These are phyloP conservation scores for Stegostoma tigrinum DNA, from an alignment of 2,113 vertebrate species.

Conservation along the genomic window DNA sequence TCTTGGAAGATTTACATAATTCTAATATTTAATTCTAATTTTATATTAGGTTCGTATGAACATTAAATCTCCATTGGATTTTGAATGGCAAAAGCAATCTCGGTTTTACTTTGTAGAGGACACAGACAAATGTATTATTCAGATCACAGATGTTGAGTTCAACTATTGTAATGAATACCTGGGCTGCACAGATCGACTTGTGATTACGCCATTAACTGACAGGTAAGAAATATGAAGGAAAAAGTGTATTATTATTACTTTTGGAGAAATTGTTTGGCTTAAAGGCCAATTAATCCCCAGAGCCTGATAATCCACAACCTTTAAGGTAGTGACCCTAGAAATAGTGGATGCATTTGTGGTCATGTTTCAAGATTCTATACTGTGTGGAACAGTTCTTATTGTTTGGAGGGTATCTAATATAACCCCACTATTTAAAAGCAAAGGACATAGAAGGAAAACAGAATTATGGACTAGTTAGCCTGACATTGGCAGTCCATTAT, in stretches of 20 bases:
- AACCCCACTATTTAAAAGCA: no score
- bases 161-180: conserved; percentile 59
- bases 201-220: conserved; percentile 59
- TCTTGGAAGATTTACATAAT: background rate
- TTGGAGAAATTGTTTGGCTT: no score
- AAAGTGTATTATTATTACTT: background rate
- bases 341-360: no score
- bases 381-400: no score
- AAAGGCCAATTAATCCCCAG: no score
- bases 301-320: no score
- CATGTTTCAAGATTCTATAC: no score
- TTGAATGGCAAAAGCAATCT: conserved; percentile 61
- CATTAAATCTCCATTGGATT: conserved; percentile 53
- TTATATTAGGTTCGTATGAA: conserved; percentile 51
- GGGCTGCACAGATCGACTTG: conserved; percentile 59
- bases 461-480: no score
- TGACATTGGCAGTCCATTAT: no score
- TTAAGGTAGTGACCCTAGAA: no score
- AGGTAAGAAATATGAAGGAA: conserved; percentile 45
- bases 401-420: no score
- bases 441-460: no score
- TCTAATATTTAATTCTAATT: conserved; percentile 39
- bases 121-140: conserved; percentile 55
- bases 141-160: conserved; percentile 59
- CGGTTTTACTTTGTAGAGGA: conserved; percentile 60